A percentile compares a stretch with the other conserved stretches of the same genome.
These are phyloP conservation scores for Selenia dentaria DNA, from an alignment of 2,888 invertebrate genomes.

Conservation along the genomic window DNA sequence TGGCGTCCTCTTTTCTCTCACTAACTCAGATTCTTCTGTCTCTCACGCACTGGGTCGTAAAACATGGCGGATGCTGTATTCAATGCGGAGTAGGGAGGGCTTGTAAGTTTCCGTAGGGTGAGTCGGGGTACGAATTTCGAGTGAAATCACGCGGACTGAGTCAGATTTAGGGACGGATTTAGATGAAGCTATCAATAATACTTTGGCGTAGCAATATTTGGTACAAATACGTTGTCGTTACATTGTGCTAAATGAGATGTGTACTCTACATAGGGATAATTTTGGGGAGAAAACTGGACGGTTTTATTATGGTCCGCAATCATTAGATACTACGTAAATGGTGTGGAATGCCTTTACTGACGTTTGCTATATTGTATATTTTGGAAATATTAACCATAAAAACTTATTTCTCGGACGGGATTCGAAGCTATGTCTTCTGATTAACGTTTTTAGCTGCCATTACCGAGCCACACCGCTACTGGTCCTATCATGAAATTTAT, in stretches of 20 bases:
- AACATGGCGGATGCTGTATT: conserved; percentile 77
- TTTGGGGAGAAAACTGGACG: neutral
- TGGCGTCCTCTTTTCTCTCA: conserved; percentile 34
- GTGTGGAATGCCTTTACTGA: too few species aligned
- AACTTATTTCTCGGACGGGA: too few species aligned
- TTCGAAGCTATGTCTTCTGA: too few species aligned
- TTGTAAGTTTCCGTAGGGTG: conserved; percentile 63
- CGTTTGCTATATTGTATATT: too few species aligned
- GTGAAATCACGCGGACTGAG: conserved; percentile 54
- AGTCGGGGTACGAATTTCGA: conserved; percentile 55
- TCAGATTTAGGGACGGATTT: conserved; percentile 53
- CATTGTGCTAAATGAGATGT: conserved; percentile 13
- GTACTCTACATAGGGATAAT: conserved; percentile 2
- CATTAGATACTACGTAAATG: neutral
- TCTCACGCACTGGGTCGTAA: conserved; percentile 45
- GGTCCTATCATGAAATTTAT: too few species aligned
- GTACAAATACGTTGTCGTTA: conserved; percentile 6
- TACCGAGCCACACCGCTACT: too few species aligned
- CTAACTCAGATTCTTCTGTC: conserved; percentile 24
- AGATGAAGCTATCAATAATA: conserved; percentile 54
- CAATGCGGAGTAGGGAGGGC: conserved; percentile 48
- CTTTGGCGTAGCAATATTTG: conserved; percentile 13
- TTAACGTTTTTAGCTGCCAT: too few species aligned
- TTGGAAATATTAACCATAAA: too few species aligned
- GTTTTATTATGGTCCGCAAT: neutral